Base-by-base conservation (phyloP, 2,797 vertebrate species). In the Etheostoma nigrum region DNA sequence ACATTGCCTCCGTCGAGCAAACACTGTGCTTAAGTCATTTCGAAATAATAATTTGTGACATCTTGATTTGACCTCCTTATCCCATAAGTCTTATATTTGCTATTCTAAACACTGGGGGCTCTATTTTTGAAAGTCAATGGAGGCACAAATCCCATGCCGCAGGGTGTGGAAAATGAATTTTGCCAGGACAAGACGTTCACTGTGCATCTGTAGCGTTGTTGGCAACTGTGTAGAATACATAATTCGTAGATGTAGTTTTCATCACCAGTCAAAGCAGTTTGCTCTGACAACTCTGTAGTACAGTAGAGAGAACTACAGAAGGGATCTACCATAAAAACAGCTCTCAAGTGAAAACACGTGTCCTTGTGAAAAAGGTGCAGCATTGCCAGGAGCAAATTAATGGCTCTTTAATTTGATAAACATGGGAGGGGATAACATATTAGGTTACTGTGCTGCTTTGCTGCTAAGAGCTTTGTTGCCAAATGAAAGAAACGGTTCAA, bases 351-450 rank as follows among this genome's bases (percentile, higher is more conserved):
- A 47, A 70, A 60, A 60, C 25, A 13, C 4, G 3, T 72, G 65
- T 82, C 70, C 68, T 85, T 88, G 77, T 78, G 54, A 58, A 66
- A 78, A 71, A 85, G 79, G 77, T 79, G 59, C 74, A 59, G 59
- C 68, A 69, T 65, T 76, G 25, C 81, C 77, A 42, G 19, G 4
- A 79, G 86, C 58, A 8, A 71, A 73, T 78, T 44, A 54, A 47
- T 62, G 11, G 12, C 66, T 61, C 55, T 54, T 59, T 67, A 58
- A 76, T 72, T 82, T 30, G 81, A 81, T 83, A 51, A 76, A 61
- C 57, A 61, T 54, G 36, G 40, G 55, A 58, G 7, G 36, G 61
- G 51, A 64, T 69, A 72, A 69, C 33, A 44, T 71, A 72, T 59
- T 61, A 79, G 70, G 67, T 45, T 65, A 19, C 65, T 63, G 58